phyloP scores from a whole-genome alignment of 2,888 invertebrate species.

The Malachius bipustulatus region DNA sequence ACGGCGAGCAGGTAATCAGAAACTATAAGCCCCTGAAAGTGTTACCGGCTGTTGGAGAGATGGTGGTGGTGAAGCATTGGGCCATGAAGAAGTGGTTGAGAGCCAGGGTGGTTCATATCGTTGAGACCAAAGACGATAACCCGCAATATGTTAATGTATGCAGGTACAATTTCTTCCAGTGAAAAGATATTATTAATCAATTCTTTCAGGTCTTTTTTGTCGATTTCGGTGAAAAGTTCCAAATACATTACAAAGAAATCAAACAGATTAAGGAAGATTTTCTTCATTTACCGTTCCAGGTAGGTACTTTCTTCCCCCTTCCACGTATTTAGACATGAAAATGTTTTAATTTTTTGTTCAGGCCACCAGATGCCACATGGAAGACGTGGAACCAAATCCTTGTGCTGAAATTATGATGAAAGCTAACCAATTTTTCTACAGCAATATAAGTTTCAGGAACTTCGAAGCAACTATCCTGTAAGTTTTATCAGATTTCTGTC shows the following conservation, averaged over 20 bases:
- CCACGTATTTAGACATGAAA: background rate
- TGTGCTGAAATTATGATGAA: no score
- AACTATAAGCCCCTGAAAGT: constrained; percentile 22
- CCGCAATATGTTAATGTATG: constrained; percentile 11
- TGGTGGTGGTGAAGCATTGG: constrained; percentile 22
- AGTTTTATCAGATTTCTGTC: no score
- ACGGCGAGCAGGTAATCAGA: background rate
- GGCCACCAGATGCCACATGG: constrained; percentile 1
- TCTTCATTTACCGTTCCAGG: constrained; percentile 3
- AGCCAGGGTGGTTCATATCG: constrained; percentile 18
- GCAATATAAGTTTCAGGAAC: no score
- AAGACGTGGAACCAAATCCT: background rate
- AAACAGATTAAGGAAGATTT: background rate
- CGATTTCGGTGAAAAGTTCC: background rate
- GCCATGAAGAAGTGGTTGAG: constrained; percentile 20
- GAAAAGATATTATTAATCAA: background rate
- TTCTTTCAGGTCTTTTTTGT: background rate
- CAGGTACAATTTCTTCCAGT: background rate
- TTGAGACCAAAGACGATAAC: constrained; percentile 11
- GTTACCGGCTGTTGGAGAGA: constrained; percentile 24
- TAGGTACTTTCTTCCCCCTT: background rate
- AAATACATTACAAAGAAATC: background rate
- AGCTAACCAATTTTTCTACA: no score
- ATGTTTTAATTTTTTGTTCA: background rate
- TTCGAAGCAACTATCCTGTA: background rate